A percentile compares a stretch with the other conserved stretches of the same genome.
Conservation (phyloP, 2,888 invertebrate genomes). For the Dione vanillae region DNA sequence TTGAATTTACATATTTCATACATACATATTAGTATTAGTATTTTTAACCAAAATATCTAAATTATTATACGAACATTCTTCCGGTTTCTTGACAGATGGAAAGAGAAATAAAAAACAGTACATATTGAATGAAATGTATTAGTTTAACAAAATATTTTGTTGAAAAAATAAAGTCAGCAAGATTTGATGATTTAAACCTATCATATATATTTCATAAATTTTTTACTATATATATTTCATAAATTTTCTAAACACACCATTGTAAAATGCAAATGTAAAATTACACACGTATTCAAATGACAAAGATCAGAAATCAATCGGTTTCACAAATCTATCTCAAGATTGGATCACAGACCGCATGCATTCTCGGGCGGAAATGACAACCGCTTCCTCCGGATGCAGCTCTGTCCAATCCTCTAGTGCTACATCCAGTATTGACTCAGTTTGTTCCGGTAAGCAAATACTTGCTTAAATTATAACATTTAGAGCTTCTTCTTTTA, state of each 20-base stretch:
- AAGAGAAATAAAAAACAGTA: no score
- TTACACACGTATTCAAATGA: no score
- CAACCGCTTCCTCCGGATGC: slow-evolving; percentile 64
- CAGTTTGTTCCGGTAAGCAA: slow-evolving; percentile 19
- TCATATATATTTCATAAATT: no score
- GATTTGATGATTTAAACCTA: no score
- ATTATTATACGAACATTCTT: background rate
- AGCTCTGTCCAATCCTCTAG: slow-evolving; percentile 42
- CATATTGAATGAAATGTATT: no score
- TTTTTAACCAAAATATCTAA: slow-evolving; percentile 1
- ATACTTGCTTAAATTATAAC: slow-evolving; percentile 1
- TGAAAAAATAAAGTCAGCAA: no score
- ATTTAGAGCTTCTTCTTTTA: no score
- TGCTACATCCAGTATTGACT: slow-evolving; percentile 30
- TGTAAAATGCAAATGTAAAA: no score
- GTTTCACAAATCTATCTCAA: slow-evolving; percentile 26
- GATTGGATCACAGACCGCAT: slow-evolving; percentile 37
- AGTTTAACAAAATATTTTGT: no score
- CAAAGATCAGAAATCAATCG: slow-evolving; percentile 26
- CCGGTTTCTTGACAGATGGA: no score
- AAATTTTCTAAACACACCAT: background rate
- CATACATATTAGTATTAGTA: background rate
- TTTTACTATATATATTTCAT: no score
- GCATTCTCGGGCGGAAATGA: slow-evolving; percentile 53
- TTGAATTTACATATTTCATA: slow-evolving; percentile 22